Percentiles rank a stretch among this genome's conserved stretches.
Conservation (phyloP, 2,797 vertebrate species). For the Carapus acus region DNA sequence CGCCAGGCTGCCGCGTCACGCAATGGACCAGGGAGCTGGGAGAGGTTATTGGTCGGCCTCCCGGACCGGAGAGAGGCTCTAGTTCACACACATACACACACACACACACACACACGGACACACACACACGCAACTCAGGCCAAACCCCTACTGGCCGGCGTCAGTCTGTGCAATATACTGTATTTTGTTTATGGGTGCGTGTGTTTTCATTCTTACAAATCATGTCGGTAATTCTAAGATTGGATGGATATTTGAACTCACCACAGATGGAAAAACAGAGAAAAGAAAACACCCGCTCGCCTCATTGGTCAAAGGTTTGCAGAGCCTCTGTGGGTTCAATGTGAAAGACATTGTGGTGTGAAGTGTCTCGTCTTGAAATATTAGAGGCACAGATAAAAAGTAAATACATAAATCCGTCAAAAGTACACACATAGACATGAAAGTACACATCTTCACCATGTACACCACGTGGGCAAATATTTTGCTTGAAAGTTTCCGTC, state of each 20-base stretch:
- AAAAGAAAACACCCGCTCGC: too few species aligned
- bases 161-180: not conserved
- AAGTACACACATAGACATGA: too few species aligned
- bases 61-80: slow-evolving; percentile 50
- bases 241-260: too few species aligned
- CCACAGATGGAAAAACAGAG: too few species aligned
- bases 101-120: too few species aligned
- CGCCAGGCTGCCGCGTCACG: slow-evolving; percentile 56
- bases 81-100: slow-evolving; percentile 37
- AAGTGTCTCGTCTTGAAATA: too few species aligned
- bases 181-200: not conserved
- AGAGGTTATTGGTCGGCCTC: slow-evolving; percentile 47
- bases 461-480: too few species aligned
- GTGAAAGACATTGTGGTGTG: not conserved
- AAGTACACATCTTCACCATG: too few species aligned
- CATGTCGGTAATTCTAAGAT: not conserved
- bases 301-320: too few species aligned
- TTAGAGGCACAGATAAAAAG: too few species aligned
- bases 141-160: not conserved
- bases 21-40: slow-evolving; percentile 29
- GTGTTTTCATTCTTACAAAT: not conserved
- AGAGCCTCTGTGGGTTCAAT: not conserved
- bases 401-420: too few species aligned
- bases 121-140: not conserved
- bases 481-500: too few species aligned